A percentile compares a stretch with the other conserved stretches of the same genome.
Evolutionary conservation across 2,888 invertebrate species (phyloP).

Genomic region (Drosophila hamatofila): DNA sequence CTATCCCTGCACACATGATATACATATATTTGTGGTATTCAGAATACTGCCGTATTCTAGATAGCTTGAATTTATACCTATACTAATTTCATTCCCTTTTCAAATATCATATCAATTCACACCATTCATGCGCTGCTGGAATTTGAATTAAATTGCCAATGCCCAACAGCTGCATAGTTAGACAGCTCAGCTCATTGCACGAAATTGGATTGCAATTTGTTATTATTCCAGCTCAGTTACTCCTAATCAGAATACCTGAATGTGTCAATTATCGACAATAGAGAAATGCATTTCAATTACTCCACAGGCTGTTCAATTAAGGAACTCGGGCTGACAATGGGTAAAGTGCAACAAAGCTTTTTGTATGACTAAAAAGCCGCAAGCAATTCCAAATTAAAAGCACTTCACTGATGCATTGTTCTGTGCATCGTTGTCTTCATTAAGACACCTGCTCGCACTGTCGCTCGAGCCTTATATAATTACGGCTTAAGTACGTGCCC

Average conservation of each 20-base stretch:
- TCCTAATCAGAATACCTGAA: slow-evolving; percentile 3
- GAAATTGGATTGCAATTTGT: slow-evolving; percentile 5
- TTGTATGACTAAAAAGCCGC: slow-evolving; percentile 25
- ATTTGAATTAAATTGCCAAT: neutral
- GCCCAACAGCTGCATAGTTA: neutral
- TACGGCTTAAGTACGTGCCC: slow-evolving; percentile 33
- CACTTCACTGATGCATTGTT: slow-evolving; percentile 28
- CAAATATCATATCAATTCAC: too few relatives aligned
- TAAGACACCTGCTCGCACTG: slow-evolving; percentile 20
- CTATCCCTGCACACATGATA: neutral
- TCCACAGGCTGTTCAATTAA: slow-evolving; percentile 10
- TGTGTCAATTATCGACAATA: slow-evolving; percentile 19
- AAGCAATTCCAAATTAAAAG: slow-evolving; percentile 29
- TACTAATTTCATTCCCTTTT: neutral
- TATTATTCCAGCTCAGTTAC: slow-evolving; percentile 22
- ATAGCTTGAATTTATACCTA: too few relatives aligned
- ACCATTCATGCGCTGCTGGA: neutral
- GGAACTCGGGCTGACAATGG: slow-evolving; percentile 9
- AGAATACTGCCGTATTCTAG: neutral
- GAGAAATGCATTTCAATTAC: slow-evolving; percentile 18
- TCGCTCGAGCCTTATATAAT: slow-evolving; percentile 23
- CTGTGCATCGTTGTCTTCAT: slow-evolving; percentile 33
- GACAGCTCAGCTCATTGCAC: neutral
- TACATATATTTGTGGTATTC: neutral
- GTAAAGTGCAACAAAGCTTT: neutral